Percentiles rank a stretch among this genome's conserved stretches.
Conservation (phyloP, 2,113 vertebrate genomes). For the Rhombomys opimus region DNA sequence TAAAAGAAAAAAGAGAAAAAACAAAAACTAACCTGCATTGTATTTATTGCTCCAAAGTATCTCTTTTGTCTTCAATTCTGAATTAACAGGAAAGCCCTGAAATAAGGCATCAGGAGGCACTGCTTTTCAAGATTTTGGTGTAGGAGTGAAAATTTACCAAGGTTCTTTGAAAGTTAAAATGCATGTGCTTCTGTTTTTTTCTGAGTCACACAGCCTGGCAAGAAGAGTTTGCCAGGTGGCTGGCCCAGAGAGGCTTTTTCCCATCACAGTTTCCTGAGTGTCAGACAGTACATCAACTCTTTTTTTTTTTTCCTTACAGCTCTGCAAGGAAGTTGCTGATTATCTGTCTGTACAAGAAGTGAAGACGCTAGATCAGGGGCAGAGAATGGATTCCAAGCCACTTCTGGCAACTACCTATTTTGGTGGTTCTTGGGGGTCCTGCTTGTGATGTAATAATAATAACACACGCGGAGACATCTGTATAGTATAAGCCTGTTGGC, state of each 20-base stretch:
- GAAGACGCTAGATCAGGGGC: neutral
- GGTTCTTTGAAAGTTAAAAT: conserved; percentile 25
- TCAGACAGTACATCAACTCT: neutral
- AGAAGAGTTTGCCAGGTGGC: neutral
- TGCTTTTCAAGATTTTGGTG: neutral
- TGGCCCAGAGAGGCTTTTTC: neutral
- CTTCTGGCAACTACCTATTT: neutral
- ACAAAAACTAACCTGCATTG: neutral
- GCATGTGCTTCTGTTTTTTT: neutral
- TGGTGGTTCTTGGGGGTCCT: neutral
- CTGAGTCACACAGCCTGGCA: neutral
- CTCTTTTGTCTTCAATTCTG: conserved; percentile 3
- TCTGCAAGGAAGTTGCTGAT: neutral
- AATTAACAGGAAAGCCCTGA: neutral
- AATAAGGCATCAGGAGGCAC: neutral
- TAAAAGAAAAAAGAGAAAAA: conserved; percentile 16
- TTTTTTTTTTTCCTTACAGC: neutral
- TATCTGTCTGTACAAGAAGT: neutral
- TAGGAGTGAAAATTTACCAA: neutral
- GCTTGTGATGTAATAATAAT: neutral
- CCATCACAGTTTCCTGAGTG: neutral
- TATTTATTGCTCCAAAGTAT: neutral
- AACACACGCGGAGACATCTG: neutral
- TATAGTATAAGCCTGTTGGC: neutral
- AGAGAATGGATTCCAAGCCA: neutral